These are phyloP conservation scores for Morone saxatilis DNA, from an alignment of 2,113 vertebrate genomes.

Conservation along the genomic window DNA sequence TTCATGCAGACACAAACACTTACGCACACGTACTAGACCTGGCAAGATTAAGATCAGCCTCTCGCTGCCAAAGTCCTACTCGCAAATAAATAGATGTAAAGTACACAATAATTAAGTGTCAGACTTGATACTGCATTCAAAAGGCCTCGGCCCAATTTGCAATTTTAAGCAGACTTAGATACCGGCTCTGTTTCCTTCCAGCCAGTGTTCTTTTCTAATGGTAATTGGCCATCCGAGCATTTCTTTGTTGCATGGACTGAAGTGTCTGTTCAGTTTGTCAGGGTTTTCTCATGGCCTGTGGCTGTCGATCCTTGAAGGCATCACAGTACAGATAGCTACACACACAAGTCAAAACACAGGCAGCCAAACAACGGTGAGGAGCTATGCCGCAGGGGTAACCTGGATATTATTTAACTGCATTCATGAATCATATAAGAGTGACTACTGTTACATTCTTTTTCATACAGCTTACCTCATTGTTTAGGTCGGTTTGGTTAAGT, in stretches of 20 bases:
- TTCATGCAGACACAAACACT: neutral
- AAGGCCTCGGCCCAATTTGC: constrained; percentile 47
- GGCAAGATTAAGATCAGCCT: constrained; percentile 48
- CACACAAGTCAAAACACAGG: neutral
- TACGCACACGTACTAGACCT: neutral
- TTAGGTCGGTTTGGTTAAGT: neutral
- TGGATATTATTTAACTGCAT: neutral
- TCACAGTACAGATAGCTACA: neutral
- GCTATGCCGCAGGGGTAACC: neutral
- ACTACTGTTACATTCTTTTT: neutral
- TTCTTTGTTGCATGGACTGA: constrained; percentile 40
- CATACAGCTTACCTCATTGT: neutral
- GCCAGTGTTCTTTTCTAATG: constrained; percentile 46
- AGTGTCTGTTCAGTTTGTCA: constrained; percentile 19
- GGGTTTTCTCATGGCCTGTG: constrained; percentile 8
- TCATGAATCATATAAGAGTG: neutral
- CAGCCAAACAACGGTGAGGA: neutral
- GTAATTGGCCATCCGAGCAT: constrained; percentile 35
- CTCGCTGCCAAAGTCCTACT: constrained; percentile 24
- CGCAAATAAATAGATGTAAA: constrained; percentile 48
- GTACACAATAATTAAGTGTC: constrained; percentile 59
- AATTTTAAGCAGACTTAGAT: constrained; percentile 47
- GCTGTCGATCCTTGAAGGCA: constrained; percentile 15
- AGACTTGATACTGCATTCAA: constrained; percentile 45
- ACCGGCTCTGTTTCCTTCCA: constrained; percentile 25